These are phyloP conservation scores for Drosophila repleta DNA, from an alignment of 1,140 invertebrate genomes.

Conservation along the genomic window DNA sequence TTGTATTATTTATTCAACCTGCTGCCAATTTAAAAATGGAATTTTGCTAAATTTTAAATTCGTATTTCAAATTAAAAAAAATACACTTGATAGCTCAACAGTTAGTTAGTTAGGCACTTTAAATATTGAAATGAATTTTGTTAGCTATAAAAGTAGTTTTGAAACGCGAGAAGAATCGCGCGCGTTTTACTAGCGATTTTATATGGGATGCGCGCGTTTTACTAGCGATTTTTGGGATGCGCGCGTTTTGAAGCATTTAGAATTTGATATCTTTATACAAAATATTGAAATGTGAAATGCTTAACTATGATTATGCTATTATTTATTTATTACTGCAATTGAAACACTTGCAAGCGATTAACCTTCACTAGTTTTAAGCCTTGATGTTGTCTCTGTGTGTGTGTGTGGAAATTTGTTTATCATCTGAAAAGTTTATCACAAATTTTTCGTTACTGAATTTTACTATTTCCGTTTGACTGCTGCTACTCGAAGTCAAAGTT, in stretches of 20 bases:
- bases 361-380: conserved; percentile 56
- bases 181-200: conserved; percentile 19
- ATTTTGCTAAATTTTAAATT: conserved; percentile 46
- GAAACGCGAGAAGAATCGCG: conserved; percentile 56
- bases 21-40: conserved; percentile 34
- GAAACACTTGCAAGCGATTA: conserved; percentile 71
- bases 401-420: conserved; percentile 56
- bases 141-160: conserved; percentile 33
- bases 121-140: conserved; percentile 61
- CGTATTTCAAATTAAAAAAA: conserved; percentile 41
- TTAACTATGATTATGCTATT: conserved; percentile 38
- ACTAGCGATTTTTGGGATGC: conserved; percentile 10
- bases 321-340: conserved; percentile 46
- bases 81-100: conserved; percentile 41
- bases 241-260: conserved; percentile 44
- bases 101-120: conserved; percentile 65
- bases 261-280: conserved; percentile 45
- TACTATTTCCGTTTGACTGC: conserved; percentile 32
- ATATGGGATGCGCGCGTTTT: conserved; percentile 25
- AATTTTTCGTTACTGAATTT: conserved; percentile 52
- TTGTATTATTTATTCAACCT: conserved; percentile 32
- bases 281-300: conserved; percentile 29
- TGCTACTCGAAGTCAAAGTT: conserved; percentile 48
- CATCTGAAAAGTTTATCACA: conserved; percentile 78
- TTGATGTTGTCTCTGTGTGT: conserved; percentile 36